These are phyloP conservation scores for Ormyrus thymus DNA, from an alignment of 2,888 invertebrate species.

Conservation along the genomic window DNA sequence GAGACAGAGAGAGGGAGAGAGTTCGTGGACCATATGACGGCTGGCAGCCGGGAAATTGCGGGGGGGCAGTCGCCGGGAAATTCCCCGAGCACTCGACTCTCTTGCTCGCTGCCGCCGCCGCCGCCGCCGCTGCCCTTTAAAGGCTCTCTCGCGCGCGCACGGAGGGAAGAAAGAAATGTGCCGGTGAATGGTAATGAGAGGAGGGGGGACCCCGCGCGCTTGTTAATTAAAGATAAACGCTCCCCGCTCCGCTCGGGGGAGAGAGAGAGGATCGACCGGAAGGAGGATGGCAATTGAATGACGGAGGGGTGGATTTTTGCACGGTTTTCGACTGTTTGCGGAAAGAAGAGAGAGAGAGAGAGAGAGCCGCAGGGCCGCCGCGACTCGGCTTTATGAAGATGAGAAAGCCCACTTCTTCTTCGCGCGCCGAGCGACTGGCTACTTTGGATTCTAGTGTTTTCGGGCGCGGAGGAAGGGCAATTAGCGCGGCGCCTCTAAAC, in stretches of 20 bases:
- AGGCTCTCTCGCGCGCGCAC: too few species aligned
- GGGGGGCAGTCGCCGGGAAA: background rate
- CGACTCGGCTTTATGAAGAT: background rate
- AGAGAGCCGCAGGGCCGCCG: background rate
- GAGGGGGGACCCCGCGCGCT: background rate
- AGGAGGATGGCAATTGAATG: conserved; percentile 39
- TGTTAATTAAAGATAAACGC: conserved; percentile 52
- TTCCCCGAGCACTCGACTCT: conserved; percentile 4
- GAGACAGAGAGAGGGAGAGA: conserved; percentile 28
- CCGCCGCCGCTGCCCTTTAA: too few species aligned
- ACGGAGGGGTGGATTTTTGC: background rate
- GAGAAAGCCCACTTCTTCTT: background rate
- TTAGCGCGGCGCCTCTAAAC: too few species aligned
- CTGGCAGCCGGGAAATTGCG: conserved; percentile 19
- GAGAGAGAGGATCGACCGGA: conserved; percentile 5
- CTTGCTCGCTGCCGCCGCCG: too few species aligned
- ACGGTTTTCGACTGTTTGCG: too few species aligned
- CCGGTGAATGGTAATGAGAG: background rate
- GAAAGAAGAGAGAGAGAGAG: background rate
- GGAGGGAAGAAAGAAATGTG: background rate
- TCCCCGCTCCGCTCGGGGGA: background rate
- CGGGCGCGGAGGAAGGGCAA: too few species aligned
- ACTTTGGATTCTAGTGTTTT: too few species aligned
- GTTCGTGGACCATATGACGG: conserved; percentile 2
- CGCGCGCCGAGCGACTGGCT: too few species aligned